Evolutionary conservation across 2,113 vertebrate species (phyloP), one percentile per base, ranked within the genome.

Genomic region (Phocoena sinus): DNA sequence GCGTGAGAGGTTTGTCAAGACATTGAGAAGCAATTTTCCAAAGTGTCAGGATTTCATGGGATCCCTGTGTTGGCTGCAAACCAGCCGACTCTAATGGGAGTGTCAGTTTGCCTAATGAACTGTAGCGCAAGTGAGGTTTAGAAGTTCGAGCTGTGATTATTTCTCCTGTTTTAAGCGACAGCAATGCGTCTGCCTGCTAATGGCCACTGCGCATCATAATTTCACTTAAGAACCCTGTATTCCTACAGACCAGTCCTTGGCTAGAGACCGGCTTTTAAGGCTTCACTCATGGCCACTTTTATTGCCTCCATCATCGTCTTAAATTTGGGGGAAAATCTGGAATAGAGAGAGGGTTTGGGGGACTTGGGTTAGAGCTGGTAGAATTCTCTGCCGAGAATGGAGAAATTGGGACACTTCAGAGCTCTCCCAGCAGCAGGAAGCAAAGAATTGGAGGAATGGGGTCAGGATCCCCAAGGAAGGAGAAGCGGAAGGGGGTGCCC

Each of bases 61-160:
- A 18, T 28, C 63, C 63, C 87, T 12, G 23, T 13, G 73, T 25
- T 79, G 62, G 36, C 71, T 44, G 0, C 65, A 10, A 47, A 17
- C 6, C 25, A 21, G 36, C 11, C 2, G 0, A 20, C 21, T 50
- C 9, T 3, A n/a, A n/a, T 1, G 9, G 1, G 38, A 4, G 71
- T 67, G 60, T 50, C 60, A 1, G 2, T 38, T 31, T 47, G 68
- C 67, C 67, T 36, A 15, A 41, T 6, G 76, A 31, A 23, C 4
- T 11, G 11, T 85, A 14, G 25, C 36, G 14, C 20, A 0, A 17
- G 26, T 0, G 7, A 15, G 11, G 44, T n/a, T 68, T 10, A 2
- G 6, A 1, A 13, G 25, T 41, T n/a, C 0, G 12, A 63, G 31
- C 36, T 20, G 26, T 3, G 41, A n/a, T 31, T 31, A 3, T 2